These are phyloP conservation scores for Puffinus mauretanicus DNA, from an alignment of 2,113 vertebrate genomes.

Conservation along the genomic window DNA sequence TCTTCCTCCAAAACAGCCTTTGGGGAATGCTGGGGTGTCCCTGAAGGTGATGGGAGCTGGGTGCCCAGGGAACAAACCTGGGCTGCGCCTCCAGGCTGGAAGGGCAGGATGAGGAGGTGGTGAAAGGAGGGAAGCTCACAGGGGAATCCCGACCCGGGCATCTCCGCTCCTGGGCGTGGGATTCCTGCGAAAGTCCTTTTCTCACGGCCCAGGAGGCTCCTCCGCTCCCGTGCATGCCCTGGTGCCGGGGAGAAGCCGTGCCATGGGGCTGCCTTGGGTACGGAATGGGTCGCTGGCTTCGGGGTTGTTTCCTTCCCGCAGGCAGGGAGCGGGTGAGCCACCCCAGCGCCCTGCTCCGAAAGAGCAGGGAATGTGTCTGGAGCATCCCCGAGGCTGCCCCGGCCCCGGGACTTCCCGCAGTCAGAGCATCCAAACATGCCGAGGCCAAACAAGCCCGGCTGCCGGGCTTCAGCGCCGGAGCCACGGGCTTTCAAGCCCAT, in stretches of 20 bases:
- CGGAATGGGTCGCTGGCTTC: not conserved
- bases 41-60: not conserved
- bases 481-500: fast-evolving
- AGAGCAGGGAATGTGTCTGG: not conserved
- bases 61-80: not conserved
- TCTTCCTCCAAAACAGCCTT: not conserved
- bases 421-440: not conserved
- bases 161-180: not conserved
- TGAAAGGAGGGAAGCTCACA: not conserved
- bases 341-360: not conserved
- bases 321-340: not conserved
- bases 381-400: not conserved
- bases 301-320: not conserved
- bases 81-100: fast-evolving
- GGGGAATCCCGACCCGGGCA: not conserved
- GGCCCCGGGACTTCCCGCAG: not conserved
- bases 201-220: not conserved
- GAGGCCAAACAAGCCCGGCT: fast-evolving
- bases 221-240: fast-evolving
- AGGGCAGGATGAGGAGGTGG: fast-evolving
- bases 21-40: not conserved
- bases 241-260: not conserved
- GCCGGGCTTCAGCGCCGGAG: fast-evolving
- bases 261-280: not conserved
- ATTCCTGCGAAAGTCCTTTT: not conserved